Evolutionary conservation across 2,797 vertebrate genomes (phyloP).

Genomic region (Geotria australis): DNA sequence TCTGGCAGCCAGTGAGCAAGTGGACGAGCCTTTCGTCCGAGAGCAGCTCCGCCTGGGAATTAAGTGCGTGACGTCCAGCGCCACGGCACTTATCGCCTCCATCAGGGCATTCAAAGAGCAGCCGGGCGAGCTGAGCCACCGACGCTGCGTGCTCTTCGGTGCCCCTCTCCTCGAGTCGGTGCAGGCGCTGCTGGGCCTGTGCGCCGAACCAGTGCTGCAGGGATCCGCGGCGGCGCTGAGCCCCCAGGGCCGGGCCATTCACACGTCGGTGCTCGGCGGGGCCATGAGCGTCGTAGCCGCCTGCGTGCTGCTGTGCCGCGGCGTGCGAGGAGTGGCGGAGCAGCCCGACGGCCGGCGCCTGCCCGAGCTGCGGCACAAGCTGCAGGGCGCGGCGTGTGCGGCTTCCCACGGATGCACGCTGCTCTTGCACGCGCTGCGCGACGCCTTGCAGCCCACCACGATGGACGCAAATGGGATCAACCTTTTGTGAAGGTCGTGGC

Average conservation of each 20-base stretch:
- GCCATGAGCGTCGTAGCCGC: slow-evolving; percentile 98
- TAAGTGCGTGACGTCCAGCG: slow-evolving; percentile 78
- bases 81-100: slow-evolving; percentile 68
- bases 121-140: slow-evolving; percentile 55
- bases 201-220: slow-evolving; percentile 83
- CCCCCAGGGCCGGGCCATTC: slow-evolving; percentile 66
- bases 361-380: slow-evolving; percentile 39
- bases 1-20: slow-evolving; percentile 54
- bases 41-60: slow-evolving; percentile 88
- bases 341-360: slow-evolving; percentile 78
- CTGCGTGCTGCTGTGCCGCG: slow-evolving; percentile 88
- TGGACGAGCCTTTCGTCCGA: slow-evolving; percentile 61
- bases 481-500: background rate
- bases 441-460: slow-evolving; percentile 46
- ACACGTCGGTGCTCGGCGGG: slow-evolving; percentile 78
- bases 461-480: background rate
- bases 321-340: slow-evolving; percentile 85
- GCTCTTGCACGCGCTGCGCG: slow-evolving; percentile 87
- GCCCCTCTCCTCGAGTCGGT: slow-evolving; percentile 68
- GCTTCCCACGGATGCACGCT: slow-evolving; percentile 84
- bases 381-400: slow-evolving; percentile 52
- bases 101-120: slow-evolving; percentile 71
- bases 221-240: slow-evolving; percentile 53
- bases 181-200: slow-evolving; percentile 62
- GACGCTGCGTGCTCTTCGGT: slow-evolving; percentile 61